Evolutionary conservation across 2,888 invertebrate genomes (phyloP).

Genomic region (Drosophila longiperda): DNA sequence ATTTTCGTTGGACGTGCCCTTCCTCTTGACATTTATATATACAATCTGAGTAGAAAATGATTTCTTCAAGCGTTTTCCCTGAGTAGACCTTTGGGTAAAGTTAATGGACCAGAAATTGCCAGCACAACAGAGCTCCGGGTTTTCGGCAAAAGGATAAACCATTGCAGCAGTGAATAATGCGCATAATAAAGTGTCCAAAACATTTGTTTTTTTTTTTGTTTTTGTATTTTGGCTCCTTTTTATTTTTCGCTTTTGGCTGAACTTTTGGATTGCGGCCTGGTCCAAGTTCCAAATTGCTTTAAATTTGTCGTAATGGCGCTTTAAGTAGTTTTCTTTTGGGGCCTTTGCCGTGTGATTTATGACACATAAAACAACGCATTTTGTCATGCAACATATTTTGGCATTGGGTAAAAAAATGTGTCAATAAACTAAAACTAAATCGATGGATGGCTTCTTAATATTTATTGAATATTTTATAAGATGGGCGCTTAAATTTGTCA

Average conservation of each 20-base stretch:
- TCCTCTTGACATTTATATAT: conserved; percentile 65
- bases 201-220: conserved; percentile 69
- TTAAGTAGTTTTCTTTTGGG: conserved; percentile 78
- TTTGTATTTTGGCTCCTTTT: conserved; percentile 21
- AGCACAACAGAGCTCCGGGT: conserved; percentile 53
- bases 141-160: conserved; percentile 71
- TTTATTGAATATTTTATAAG: conserved; percentile 1
- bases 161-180: conserved; percentile 81
- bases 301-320: conserved; percentile 81
- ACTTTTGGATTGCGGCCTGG: conserved; percentile 51
- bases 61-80: conserved; percentile 74
- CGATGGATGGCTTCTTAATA: conserved; percentile 50
- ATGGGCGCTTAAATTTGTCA: neutral
- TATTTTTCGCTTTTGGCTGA: conserved; percentile 55
- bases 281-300: conserved; percentile 79
- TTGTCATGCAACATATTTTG: conserved; percentile 69
- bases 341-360: conserved; percentile 71
- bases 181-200: conserved; percentile 82
- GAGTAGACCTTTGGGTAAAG: conserved; percentile 82
- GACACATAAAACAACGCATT: conserved; percentile 54
- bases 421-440: conserved; percentile 44
- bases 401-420: conserved; percentile 39
- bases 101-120: conserved; percentile 82
- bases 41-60: conserved; percentile 58
- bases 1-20: conserved; percentile 28